phyloP scores from a whole-genome alignment of 2,797 vertebrate genomes.

The Vultur gryphus region DNA sequence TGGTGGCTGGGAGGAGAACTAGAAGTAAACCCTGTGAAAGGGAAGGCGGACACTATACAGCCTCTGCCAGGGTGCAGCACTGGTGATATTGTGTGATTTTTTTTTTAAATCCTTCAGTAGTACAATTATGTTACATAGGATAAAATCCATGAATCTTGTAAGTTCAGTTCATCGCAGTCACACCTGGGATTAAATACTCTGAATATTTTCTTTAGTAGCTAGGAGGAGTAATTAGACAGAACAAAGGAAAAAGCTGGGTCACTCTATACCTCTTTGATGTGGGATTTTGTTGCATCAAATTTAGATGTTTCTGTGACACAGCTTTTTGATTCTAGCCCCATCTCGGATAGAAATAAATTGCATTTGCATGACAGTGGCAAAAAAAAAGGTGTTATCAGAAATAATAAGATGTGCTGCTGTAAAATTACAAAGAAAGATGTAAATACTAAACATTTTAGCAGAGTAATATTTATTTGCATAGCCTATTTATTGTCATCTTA shows the following conservation, averaged over 20 bases:
- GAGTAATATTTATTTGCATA: slow-evolving; percentile 79
- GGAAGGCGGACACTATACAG: background rate
- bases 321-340: slow-evolving; percentile 54
- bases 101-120: background rate
- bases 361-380: slow-evolving; percentile 39
- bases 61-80: background rate
- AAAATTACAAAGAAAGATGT: slow-evolving; percentile 62
- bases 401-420: slow-evolving; percentile 56
- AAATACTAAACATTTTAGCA: slow-evolving; percentile 75
- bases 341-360: slow-evolving; percentile 24
- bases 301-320: slow-evolving; percentile 8
- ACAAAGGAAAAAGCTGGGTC: background rate
- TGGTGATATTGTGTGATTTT: background rate
- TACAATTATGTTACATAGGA: background rate
- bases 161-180: background rate
- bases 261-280: background rate
- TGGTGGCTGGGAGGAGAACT: background rate
- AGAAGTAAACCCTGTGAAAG: background rate
- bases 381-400: slow-evolving; percentile 34
- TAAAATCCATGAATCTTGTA: background rate
- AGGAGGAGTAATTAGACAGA: background rate
- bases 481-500: slow-evolving; percentile 74
- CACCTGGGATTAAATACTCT: background rate
- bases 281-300: background rate
- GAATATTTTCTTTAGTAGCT: background rate